These are phyloP conservation scores for Lacanobia wlatinum DNA, from an alignment of 2,888 invertebrate genomes.

Conservation along the genomic window DNA sequence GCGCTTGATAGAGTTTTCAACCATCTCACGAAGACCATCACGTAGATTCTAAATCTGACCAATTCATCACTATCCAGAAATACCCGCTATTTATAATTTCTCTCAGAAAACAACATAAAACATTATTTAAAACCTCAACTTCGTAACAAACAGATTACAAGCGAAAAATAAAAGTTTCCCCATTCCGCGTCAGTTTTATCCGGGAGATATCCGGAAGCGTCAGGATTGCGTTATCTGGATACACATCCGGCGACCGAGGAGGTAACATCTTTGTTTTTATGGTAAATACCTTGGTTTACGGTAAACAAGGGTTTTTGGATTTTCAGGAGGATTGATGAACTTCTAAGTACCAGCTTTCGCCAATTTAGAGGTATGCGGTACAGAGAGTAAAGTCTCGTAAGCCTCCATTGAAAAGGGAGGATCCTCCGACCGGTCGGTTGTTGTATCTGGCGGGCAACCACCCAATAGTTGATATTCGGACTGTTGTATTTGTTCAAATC, in stretches of 20 bases:
- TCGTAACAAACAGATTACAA: slow-evolving; percentile 29
- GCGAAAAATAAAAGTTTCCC: slow-evolving; percentile 16
- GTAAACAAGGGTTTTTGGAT: slow-evolving; percentile 27
- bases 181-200: slow-evolving; percentile 28
- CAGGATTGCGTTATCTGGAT: slow-evolving; percentile 44
- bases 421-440: too few species aligned
- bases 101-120: slow-evolving; percentile 27
- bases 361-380: too few species aligned
- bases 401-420: too few species aligned
- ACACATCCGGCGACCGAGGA: slow-evolving; percentile 15
- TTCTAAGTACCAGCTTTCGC: neutral
- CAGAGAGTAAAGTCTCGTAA: too few species aligned
- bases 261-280: slow-evolving; percentile 37
- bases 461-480: too few species aligned
- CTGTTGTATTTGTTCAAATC: too few species aligned
- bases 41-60: too few species aligned
- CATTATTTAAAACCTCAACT: slow-evolving; percentile 44
- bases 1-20: too few species aligned
- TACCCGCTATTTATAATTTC: neutral
- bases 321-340: neutral
- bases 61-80: neutral
- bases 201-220: slow-evolving; percentile 24
- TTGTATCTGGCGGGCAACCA: too few species aligned
- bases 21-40: too few species aligned
- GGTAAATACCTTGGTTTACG: slow-evolving; percentile 18